Base-by-base conservation (phyloP, 1,140 invertebrate species). In the Telenomus remus region DNA sequence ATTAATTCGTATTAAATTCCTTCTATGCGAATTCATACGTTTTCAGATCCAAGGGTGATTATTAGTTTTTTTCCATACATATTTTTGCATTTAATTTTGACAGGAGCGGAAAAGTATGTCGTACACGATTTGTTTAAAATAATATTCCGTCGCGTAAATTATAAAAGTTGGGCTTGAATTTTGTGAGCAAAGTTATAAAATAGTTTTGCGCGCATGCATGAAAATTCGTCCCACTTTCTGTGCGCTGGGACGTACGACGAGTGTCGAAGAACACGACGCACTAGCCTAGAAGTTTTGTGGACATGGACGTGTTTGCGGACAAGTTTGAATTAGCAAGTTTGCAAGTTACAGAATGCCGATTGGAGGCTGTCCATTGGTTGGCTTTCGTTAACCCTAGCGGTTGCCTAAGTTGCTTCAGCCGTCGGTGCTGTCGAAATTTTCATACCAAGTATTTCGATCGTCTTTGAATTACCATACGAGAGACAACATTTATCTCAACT, bases 271-370 rank as follows among this genome's bases (percentile, higher is more conserved):
- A 76, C 73, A 71, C 16, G 42, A 49, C 42, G 44, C 37, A 56
- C 66, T 37, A 60, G 55, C 19, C 27, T 39, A 37, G 14, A 76
- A 77, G 63, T 77, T 77, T 64, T 50, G 48, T 19, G 59, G 64
- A 78, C 70, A 73, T 75, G 74, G 66, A 82, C 78, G 75, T 82
- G 78, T 80, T 77, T 81, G 81, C 56, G 78, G 81, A 82, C 81
- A 82, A 84, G 79, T 82, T 83, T 78, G 74, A 81, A 82, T 84
- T 84, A 84, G 82, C 80, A 81, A 84, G 79, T 81, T 82, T 81
- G 63, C 73, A 82, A 83, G 78, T 83, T 80, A 60, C 73, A 78
- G 81, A 81, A 83, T 82, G 80, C 80, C 80, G 79, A 81, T 81
- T 81, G 81, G 79, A 66, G 76, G 64, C 76, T 75, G 76, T 71